Evolutionary conservation across 1,140 invertebrate genomes (phyloP), one percentile per base, ranked within the genome.

Genomic region (Acromyrmex heyeri): DNA sequence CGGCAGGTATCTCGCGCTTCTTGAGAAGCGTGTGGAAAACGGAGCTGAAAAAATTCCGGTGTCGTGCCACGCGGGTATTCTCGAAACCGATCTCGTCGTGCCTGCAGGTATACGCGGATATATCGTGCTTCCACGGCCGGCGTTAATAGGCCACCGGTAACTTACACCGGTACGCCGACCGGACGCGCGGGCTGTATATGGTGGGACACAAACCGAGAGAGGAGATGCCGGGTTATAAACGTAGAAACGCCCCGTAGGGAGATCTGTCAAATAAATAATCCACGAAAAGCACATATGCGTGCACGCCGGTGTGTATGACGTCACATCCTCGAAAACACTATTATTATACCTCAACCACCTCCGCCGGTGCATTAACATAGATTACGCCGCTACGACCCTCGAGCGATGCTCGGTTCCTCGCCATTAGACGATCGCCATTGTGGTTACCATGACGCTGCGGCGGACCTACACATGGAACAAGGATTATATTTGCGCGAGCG

Each of bases 251-350:
- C 86, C 86, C 81, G 85, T 85, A 87, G 89, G 85, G 62, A 78
- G 78, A 86, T 90, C 88, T 87, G 87, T 92, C 90, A 87, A 90
- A 92, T 92, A 92, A 92, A 92, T 92, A 92, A 92, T 90, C 85
- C 82, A 59, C 88, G 70, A 91, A 91, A 91, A 91, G 87, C 89
- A 72, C 75, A 30, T 62, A 55, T 44, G 21, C 44, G 27, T 53
- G 65, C 34, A 24, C 53, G 50, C 24, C 34, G 48, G 53, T 18
- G 55, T 59, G 34, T 62, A 70, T 91, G 91, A 92, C 90, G 88
- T 92, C 89, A 88, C 76, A 85, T 85, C 88, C 83, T 86, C 82
- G 77, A 92, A 92, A 92, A 91, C 82, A 92, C 89, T 92, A 88
- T 92, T 87, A 92, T 92, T 92, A 92, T 69, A 48, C 62, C 64